Evolutionary conservation across 2,113 vertebrate species (phyloP).

Genomic region (Artemisiospiza belli): DNA sequence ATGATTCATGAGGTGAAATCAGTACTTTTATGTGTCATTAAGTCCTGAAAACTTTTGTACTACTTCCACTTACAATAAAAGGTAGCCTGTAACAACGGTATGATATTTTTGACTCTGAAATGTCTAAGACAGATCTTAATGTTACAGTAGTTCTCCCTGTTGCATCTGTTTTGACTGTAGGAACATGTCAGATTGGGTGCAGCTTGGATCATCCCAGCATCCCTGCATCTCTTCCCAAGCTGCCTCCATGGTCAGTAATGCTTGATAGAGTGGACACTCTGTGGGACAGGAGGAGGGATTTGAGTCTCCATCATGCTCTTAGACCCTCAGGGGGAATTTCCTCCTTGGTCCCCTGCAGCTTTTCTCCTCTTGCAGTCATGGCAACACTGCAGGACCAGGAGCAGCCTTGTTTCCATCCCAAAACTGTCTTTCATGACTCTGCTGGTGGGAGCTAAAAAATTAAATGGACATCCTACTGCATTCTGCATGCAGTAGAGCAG

Average conservation of each 20-base stretch:
- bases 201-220: background rate
- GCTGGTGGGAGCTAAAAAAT: background rate
- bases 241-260: background rate
- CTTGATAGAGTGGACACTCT: fast-evolving
- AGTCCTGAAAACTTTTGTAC: background rate
- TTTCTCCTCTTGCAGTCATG: slow-evolving; percentile 6
- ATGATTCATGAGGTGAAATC: background rate
- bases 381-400: background rate
- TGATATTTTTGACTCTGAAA: background rate
- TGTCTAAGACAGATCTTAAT: background rate
- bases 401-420: background rate
- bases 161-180: background rate
- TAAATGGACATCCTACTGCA: background rate
- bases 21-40: background rate
- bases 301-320: background rate
- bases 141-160: background rate
- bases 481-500: background rate
- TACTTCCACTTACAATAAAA: background rate
- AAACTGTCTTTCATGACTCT: background rate
- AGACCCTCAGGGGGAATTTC: background rate
- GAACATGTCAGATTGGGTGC: fast-evolving
- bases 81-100: background rate
- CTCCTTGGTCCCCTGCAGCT: background rate
- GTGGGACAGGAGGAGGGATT: background rate
- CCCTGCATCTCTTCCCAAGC: background rate